Evolutionary conservation across 2,797 vertebrate genomes (phyloP), one percentile per base, ranked within the genome.

Genomic region (Chromis chromis): DNA sequence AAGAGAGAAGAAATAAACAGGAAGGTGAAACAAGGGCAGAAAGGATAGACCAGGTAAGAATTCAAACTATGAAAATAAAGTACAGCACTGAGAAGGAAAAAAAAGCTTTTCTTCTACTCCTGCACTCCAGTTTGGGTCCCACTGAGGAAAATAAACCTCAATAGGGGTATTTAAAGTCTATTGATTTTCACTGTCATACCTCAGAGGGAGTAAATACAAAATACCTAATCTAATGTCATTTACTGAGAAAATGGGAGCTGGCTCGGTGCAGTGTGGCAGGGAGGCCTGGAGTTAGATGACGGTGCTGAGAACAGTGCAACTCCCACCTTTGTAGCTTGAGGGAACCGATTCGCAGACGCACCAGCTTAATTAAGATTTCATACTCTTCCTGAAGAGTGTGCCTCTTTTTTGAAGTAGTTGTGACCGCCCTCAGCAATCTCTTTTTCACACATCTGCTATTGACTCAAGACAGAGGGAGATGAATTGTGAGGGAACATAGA

Each of bases 281-380:
- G 57, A 68, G 69, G 72, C 78, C 70, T 12, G 74, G 61, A 73
- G 79, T 73, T 70, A 65, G 61, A 63, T 49, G 12, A 61, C 19
- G 16, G 53, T 40, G 73, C 65, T 12, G 62, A 69, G 58, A 88
- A 83, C 50, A 65, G 52, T 14, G 66, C 8, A n/a, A 68, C 84
- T 84, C 76, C 81, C 76, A 80, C 79, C 82, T 88, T 65, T 56
- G 67, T 69, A 61, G 82, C 84, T 77, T 59, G 74, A 70, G 64
- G 82, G 79, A 63, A 76, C 44, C 11, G 71, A 83, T 86, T 89
- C 13, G 4, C 68, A 85, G 82, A 78, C 72, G 49, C 85, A 76
- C 68, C 74, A 40, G 74, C 84, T 86, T 90, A 90, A 91, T 91
- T 91, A 90, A 89, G 90, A 92, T 92, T 91, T 91, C 90, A 92